Base-by-base conservation (phyloP, 2,113 vertebrate species). In the Promerops cafer region DNA sequence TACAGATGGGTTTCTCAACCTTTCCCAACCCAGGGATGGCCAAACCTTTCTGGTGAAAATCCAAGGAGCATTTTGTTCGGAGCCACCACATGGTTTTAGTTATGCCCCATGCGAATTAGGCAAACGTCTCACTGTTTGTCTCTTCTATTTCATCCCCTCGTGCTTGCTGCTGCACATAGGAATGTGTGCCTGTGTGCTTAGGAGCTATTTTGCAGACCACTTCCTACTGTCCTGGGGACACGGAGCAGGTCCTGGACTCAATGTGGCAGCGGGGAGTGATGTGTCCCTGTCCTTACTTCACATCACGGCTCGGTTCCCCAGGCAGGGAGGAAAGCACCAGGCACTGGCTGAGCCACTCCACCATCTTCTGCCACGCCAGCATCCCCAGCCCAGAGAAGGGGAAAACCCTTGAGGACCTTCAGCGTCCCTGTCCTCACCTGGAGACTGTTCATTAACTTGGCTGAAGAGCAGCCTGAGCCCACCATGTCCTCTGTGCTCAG, bases 71-170 rank as follows among this genome's bases (percentile, higher is more conserved):
- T 89, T 92, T 87, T 95, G 93, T 94, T 97, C 44, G 0, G 44
- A 84, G 69, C 56, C 5, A 1, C 91, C 95, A 97, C 94, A 97
- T 97, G 96, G 89, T 96, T 97, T 94, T 89, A n/a, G 94, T 97
- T 97, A 97, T 1, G 4, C 44, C 86, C 86, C 91, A 12, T 89
- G 94, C 0, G 37, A 95, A 79, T 90, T 87, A 94, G 83, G 93
- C 94, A 75, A 92, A 68, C 6, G 7, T 40, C 80, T 94, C 22
- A 1, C 93, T 95, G 83, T 93, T 94, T 94, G 76, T 63, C 89
- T 90, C 92, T 88, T 89, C 86, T 56, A 56, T 92, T 95, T 54
- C 69, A 60, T 66, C 86, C 89, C 75, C 86, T 86, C 1, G 20
- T 4, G 22, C 87, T 95, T 83, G 90, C 61, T 94, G 57, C 72